Evolutionary conservation across 2,113 vertebrate species (phyloP).

Genomic region (Dermatemys mawii): DNA sequence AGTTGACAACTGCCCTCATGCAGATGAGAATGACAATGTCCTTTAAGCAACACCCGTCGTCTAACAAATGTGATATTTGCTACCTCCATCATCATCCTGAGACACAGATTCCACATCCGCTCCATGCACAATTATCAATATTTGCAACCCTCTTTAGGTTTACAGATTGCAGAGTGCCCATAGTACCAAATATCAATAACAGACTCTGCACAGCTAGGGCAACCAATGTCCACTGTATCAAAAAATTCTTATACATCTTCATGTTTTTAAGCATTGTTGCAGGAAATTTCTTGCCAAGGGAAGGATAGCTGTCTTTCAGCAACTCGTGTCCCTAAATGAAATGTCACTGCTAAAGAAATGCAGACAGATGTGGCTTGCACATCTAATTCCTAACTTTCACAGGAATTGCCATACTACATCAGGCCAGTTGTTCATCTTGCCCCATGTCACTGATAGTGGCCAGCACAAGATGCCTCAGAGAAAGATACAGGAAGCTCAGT

Average conservation of each 20-base stretch:
- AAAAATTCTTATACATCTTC: not conserved
- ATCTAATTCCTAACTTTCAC: rapidly evolving
- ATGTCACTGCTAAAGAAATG: conserved; percentile 13
- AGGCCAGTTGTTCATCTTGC: not conserved
- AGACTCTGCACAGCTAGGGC: not conserved
- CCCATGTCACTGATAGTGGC: not conserved
- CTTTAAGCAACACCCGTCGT: not conserved
- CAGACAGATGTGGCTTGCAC: not conserved
- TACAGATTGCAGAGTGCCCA: not conserved
- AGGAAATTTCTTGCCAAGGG: not conserved
- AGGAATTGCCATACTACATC: not conserved
- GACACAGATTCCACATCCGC: not conserved
- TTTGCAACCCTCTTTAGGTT: not conserved
- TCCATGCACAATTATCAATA: rapidly evolving
- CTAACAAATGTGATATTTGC: not conserved
- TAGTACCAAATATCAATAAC: not conserved
- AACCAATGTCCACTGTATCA: not conserved
- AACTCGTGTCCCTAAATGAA: not conserved
- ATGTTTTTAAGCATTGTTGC: not conserved
- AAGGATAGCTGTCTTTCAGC: conserved; percentile 13
- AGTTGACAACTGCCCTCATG: not conserved
- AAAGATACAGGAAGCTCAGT: not conserved
- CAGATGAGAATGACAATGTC: not conserved
- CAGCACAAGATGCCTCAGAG: not conserved
- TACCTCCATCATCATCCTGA: not conserved